Evolutionary conservation across 2,797 vertebrate genomes (phyloP), one percentile per base, ranked within the genome.

Genomic region (Channallabes apus): DNA sequence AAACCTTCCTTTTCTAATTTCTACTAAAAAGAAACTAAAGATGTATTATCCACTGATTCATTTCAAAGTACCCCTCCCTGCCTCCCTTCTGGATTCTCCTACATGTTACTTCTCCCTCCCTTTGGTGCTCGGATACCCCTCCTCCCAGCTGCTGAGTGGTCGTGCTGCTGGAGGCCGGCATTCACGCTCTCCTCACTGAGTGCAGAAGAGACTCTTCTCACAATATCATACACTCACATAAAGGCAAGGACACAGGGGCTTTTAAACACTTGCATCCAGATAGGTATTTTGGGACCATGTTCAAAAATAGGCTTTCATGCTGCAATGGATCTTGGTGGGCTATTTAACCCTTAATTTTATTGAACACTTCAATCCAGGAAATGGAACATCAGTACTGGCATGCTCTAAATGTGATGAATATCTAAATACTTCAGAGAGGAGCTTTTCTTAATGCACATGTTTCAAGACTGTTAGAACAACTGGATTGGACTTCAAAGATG

Each of bases 81-180:
- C 69, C 72, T 77, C 64, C 84, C 68, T 69, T 65, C 75, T 88
- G 69, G 67, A 51, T 75, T 73, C 68, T 82, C 68, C 62, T 22
- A 73, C 94, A 93, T 91, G 85, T 90, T 90, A 76, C 89, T 91
- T 91, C 90, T 91, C 65, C 90, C 88, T 90, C 92, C 68, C 79
- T 20, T 73, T 65, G 82, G 90, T 90, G 83, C 89, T 90, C 89
- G 85, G 90, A 88, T 87, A 91, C 89, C 91, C 91, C 93, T 90
- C 88, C 93, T 90, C 91, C 89, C 93, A 89, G 90, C 91, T 90
- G 91, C 90, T 89, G 88, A 84, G 85, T 85, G 90, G 87, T 88
- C 90, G 86, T 86, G 85, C 84, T 54, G 61, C 62, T 80, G 82
- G 86, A 92, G 93, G 87, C 78, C 89, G 27, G 87, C 92, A 90